These are phyloP conservation scores for Oryzias celebensis DNA, from an alignment of 2,113 vertebrate genomes.

Conservation along the genomic window DNA sequence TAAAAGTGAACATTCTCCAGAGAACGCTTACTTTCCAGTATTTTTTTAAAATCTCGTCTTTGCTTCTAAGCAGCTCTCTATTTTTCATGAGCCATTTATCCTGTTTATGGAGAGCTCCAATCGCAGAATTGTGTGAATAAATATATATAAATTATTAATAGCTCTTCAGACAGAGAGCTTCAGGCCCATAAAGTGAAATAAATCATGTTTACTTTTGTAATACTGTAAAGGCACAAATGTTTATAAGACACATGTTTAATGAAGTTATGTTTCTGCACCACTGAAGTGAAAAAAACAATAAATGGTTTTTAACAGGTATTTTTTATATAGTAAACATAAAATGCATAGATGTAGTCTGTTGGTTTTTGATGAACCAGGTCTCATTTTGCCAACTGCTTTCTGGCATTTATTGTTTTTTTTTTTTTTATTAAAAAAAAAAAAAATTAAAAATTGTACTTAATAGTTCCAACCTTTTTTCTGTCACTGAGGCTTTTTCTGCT, in stretches of 20 bases:
- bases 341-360: too few relatives aligned
- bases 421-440: neutral
- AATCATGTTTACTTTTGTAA: conserved; percentile 11
- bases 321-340: too few relatives aligned
- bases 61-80: neutral
- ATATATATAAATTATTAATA: conserved; percentile 46
- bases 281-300: conserved; percentile 3
- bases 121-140: conserved; percentile 26
- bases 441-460: neutral
- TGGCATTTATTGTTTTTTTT: conserved; percentile 1
- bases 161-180: conserved; percentile 28
- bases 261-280: neutral
- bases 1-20: too few relatives aligned
- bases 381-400: too few relatives aligned
- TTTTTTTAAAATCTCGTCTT: neutral
- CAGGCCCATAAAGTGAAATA: conserved; percentile 27
- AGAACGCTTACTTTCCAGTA: conserved; percentile 11
- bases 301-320: neutral
- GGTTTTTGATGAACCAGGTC: too few relatives aligned
- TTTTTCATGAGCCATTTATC: conserved; percentile 35
- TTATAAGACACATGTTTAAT: conserved; percentile 2
- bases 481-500: neutral
- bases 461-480: neutral
- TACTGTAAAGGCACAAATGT: conserved; percentile 21
- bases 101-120: conserved; percentile 17